Conservation (phyloP, 2,113 vertebrate species). For the Uria aalge region DNA sequence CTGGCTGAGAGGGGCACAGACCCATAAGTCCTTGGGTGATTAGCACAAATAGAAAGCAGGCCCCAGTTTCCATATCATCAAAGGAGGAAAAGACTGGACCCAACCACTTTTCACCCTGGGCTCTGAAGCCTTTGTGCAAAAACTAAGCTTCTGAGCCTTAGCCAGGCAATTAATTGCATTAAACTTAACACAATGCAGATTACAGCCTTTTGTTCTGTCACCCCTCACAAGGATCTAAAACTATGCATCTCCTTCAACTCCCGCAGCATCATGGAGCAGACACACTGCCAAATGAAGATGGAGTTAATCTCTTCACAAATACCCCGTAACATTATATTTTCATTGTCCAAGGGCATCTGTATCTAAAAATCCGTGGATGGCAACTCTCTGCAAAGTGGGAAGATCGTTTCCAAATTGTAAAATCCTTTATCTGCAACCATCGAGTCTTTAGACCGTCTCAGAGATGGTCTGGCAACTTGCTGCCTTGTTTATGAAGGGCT, state of each 20-base stretch:
- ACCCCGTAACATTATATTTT: not conserved
- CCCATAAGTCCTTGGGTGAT: not conserved
- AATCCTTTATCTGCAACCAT: accelerated
- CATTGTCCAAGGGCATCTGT: not conserved
- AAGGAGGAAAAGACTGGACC: not conserved
- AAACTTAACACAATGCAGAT: not conserved
- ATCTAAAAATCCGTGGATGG: not conserved
- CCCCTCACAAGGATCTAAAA: not conserved
- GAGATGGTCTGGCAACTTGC: not conserved
- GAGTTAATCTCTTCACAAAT: not conserved
- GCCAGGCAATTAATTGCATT: not conserved
- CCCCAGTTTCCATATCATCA: not conserved
- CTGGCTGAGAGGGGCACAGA: not conserved
- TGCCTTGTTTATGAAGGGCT: not conserved
- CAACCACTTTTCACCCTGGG: not conserved
- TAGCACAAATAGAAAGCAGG: not conserved
- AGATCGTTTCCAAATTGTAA: not conserved
- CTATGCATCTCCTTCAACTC: not conserved
- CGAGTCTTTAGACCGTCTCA: not conserved
- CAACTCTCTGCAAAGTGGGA: not conserved
- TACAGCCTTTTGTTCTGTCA: not conserved
- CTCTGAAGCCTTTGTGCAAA: not conserved
- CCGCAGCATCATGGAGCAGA: not conserved
- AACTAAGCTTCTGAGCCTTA: not conserved
- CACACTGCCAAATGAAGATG: not conserved